Evolutionary conservation across 2,888 invertebrate species (phyloP).

Genomic region (Apotomis capreana): DNA sequence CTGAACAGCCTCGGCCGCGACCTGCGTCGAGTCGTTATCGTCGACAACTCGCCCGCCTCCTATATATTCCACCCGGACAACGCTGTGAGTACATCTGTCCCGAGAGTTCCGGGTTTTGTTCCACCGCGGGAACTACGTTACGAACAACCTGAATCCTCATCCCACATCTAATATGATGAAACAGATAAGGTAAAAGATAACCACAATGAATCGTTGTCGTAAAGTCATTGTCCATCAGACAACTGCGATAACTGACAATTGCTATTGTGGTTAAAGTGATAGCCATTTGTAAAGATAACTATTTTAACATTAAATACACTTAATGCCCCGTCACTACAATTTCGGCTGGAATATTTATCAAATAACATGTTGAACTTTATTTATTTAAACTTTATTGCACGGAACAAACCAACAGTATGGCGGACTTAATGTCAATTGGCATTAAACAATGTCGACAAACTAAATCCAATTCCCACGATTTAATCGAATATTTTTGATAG

Average conservation of each 20-base stretch:
- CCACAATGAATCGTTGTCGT: constrained; percentile 9
- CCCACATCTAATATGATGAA: not conserved
- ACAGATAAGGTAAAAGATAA: constrained; percentile 15
- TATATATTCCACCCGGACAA: constrained; percentile 99
- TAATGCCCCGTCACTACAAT: too few species aligned
- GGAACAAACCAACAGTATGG: too few species aligned
- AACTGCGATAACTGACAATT: constrained; percentile 20
- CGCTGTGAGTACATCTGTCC: constrained; percentile 90
- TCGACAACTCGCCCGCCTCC: constrained; percentile 99
- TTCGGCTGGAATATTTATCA: too few species aligned
- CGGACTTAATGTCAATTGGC: too few species aligned
- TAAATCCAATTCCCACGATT: too few species aligned
- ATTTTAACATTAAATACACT: too few species aligned
- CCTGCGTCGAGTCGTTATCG: constrained; percentile 97
- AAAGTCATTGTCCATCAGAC: constrained; percentile 7
- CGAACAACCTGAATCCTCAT: constrained; percentile 93
- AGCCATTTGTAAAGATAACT: constrained; percentile 4
- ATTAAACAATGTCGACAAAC: too few species aligned
- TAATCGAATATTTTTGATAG: too few species aligned
- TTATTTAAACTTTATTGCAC: too few species aligned
- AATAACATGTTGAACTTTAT: too few species aligned
- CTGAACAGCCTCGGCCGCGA: constrained; percentile 98
- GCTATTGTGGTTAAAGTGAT: not conserved
- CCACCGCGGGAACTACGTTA: constrained; percentile 99
- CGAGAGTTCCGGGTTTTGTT: constrained; percentile 85